A percentile compares a stretch with the other conserved stretches of the same genome.
phyloP scores from a whole-genome alignment of 2,113 vertebrate species.

The Lampris megalopsis region DNA sequence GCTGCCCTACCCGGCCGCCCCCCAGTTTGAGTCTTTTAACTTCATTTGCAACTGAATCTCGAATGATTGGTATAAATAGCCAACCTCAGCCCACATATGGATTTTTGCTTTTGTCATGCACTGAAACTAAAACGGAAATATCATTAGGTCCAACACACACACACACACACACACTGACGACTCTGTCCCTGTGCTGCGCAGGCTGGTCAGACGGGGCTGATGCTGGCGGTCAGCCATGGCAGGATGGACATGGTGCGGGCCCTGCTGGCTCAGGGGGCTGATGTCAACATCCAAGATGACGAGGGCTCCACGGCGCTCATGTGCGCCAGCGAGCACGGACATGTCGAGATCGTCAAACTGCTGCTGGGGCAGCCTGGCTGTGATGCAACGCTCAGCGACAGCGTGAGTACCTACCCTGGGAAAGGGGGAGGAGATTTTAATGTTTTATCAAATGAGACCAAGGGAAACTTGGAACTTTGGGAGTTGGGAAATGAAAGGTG shows the following conservation, averaged over 20 bases:
- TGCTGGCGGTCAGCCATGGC: constrained; percentile 97
- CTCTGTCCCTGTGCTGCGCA: constrained; percentile 50
- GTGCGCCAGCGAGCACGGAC: constrained; percentile 97
- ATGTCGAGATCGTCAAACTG: constrained; percentile 96
- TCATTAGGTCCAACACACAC: neutral
- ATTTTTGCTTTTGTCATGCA: too few species aligned
- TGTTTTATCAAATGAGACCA: neutral
- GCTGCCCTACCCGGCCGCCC: too few species aligned
- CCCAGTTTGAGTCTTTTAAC: too few species aligned
- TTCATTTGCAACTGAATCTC: too few species aligned
- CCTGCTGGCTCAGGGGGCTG: constrained; percentile 89
- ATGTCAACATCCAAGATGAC: constrained; percentile 95
- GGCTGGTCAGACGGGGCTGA: constrained; percentile 97
- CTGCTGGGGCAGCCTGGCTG: constrained; percentile 92
- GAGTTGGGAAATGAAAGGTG: too few species aligned
- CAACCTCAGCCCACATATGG: too few species aligned
- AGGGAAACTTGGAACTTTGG: too few species aligned
- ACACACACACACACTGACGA: neutral
- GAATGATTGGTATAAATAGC: too few species aligned
- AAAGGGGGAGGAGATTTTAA: neutral
- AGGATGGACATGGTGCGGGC: constrained; percentile 97
- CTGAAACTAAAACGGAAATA: too few species aligned
- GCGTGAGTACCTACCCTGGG: constrained; percentile 82
- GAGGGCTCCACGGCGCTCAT: constrained; percentile 97
- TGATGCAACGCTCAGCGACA: constrained; percentile 92